phyloP scores from a whole-genome alignment of 2,888 invertebrate species.

The Agrochola lychnidis region DNA sequence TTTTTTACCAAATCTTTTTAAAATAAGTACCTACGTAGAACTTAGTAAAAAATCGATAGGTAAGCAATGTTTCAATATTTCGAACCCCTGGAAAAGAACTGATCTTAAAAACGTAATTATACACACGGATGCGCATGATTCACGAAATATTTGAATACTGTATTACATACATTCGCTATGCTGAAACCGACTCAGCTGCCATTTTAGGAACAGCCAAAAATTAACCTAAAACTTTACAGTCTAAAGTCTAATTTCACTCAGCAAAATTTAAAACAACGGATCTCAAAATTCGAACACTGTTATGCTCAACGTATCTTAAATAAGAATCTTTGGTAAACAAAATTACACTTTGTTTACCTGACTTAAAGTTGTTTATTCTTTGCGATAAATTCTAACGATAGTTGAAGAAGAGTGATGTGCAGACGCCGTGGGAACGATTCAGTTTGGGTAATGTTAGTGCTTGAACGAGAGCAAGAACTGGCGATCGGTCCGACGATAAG shows the following conservation, averaged over 20 bases:
- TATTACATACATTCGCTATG: constrained; percentile 79
- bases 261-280: constrained; percentile 50
- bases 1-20: too few species aligned
- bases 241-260: constrained; percentile 15
- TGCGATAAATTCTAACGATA: constrained; percentile 58
- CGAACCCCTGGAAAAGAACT: constrained; percentile 80
- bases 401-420: constrained; percentile 82
- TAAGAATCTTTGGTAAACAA: constrained; percentile 58
- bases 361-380: constrained; percentile 67
- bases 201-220: constrained; percentile 27
- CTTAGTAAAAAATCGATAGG: neutral
- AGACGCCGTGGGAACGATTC: constrained; percentile 86
- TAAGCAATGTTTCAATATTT: constrained; percentile 61
- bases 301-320: constrained; percentile 76
- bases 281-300: constrained; percentile 77
- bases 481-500: constrained; percentile 81
- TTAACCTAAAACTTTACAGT: fast-evolving
- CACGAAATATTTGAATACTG: constrained; percentile 85
- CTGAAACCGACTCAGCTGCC: constrained; percentile 71
- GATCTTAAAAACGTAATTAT: constrained; percentile 85
- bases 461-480: constrained; percentile 79
- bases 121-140: constrained; percentile 86
- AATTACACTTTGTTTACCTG: constrained; percentile 54
- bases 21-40: neutral
- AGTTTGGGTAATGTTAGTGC: constrained; percentile 80